Conservation (phyloP, 1,140 invertebrate genomes). For the Diuraphis noxia region DNA sequence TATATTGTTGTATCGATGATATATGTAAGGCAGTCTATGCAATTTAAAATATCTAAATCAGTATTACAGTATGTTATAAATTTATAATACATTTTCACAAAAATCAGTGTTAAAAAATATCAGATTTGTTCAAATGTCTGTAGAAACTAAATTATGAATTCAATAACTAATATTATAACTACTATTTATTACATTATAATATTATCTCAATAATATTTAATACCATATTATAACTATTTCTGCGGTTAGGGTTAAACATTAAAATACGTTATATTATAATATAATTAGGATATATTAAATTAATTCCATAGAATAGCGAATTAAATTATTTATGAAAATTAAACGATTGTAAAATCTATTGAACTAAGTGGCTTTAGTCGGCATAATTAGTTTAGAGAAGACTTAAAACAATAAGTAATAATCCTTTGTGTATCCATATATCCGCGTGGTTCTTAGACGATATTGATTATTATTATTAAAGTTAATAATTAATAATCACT, state of each 20-base stretch:
- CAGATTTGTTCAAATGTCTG: too few relatives aligned
- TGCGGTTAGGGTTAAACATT: not conserved
- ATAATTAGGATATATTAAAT: not conserved
- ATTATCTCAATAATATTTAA: too few relatives aligned
- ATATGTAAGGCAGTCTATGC: too few relatives aligned
- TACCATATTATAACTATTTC: not conserved
- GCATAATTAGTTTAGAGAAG: not conserved
- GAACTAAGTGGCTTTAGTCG: not conserved
- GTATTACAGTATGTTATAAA: too few relatives aligned
- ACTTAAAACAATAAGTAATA: not conserved
- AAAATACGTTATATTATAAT: not conserved
- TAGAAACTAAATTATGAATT: too few relatives aligned
- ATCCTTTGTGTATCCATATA: not conserved
- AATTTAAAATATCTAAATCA: too few relatives aligned
- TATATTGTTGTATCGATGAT: too few relatives aligned
- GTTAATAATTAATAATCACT: not conserved
- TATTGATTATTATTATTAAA: not conserved
- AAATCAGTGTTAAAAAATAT: too few relatives aligned
- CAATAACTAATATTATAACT: too few relatives aligned
- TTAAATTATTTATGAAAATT: not conserved
- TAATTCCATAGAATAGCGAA: not conserved
- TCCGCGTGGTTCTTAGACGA: not conserved
- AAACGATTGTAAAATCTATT: not conserved
- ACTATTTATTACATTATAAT: too few relatives aligned
- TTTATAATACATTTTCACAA: too few relatives aligned